Base-by-base conservation (phyloP, 1,140 invertebrate genomes). In the Danaus plexippus region DNA sequence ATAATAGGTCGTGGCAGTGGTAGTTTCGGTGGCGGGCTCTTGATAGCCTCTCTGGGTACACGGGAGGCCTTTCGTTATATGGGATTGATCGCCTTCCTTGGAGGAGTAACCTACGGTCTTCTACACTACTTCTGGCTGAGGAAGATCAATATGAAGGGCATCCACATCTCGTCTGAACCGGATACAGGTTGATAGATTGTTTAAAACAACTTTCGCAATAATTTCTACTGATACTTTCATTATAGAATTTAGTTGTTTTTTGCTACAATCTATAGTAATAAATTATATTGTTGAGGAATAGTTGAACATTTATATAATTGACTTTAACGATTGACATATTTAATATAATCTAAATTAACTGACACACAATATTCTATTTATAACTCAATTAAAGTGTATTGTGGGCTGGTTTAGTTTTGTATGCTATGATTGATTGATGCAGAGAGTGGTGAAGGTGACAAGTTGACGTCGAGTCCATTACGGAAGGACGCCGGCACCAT, bases 11-110 rank as follows among this genome's bases (percentile, higher is more conserved):
- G 93, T 69, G 94, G 94, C 32, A 93, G 92, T 71, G 94, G 94
- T 32, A 93, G 92, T 72, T 94, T 95, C 63, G 88, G 92, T n/a
- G 94, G 94, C 47, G 94, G 94, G 18, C 88, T 92, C 15, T 87
- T 95, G 7, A 94, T 95, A 51, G 91, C 90, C 2, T 89, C 89
- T 43, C 88, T 92, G 49, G 93, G 93, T 2, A 93, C 92, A 18
- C 80, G 92, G 43, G 88, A 92, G 69, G 90, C 93, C 0, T 96
- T 95, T 73, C 88, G 92, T 11, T 89, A 93, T 54, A 94, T 95
- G 91, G 94, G 93, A 0, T 71, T 93, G 7, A 80, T 92, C 40
- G 91, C 93, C 0, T 90, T 92, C 41, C 80, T 90, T 5, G 90
- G 92, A 13, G 93, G 93, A 9, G 80, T 92, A 9, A 65, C 91